Evolutionary conservation across 2,113 vertebrate species (phyloP).

Genomic region (Cinclus mexicanus): DNA sequence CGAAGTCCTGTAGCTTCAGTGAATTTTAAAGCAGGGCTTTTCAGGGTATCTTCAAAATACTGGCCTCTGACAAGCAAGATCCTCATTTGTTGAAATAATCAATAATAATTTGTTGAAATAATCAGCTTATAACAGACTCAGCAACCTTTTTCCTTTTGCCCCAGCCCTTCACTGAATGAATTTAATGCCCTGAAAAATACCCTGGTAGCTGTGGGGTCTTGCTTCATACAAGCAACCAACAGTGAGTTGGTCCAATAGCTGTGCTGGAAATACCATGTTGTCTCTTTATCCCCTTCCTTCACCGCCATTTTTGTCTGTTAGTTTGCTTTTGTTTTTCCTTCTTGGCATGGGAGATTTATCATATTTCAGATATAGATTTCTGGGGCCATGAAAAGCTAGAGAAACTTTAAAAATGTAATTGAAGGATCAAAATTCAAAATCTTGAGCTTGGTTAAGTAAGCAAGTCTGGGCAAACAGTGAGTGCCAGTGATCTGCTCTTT

Average conservation of each 20-base stretch:
- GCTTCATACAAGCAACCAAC: not conserved
- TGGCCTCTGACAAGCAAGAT: not conserved
- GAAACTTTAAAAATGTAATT: not conserved
- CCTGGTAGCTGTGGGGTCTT: not conserved
- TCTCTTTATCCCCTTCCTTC: not conserved
- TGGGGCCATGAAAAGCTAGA: not conserved
- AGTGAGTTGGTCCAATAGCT: not conserved
- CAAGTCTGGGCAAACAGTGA: not conserved
- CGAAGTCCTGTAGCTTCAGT: not conserved
- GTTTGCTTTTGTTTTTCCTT: not conserved
- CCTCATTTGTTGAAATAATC: not conserved
- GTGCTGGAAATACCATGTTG: rapidly evolving
- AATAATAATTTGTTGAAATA: not conserved
- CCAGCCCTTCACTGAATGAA: not conserved
- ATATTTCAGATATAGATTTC: not conserved
- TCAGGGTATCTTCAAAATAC: not conserved
- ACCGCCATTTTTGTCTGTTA: not conserved
- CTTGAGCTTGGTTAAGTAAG: not conserved
- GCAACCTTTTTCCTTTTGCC: not conserved
- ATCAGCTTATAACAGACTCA: not conserved
- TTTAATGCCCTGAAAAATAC: not conserved
- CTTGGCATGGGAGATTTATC: not conserved
- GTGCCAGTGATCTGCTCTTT: not conserved
- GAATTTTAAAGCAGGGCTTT: not conserved
- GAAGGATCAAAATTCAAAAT: not conserved